These are phyloP conservation scores for Semotilus atromaculatus DNA, from an alignment of 2,797 vertebrate genomes.

Conservation along the genomic window DNA sequence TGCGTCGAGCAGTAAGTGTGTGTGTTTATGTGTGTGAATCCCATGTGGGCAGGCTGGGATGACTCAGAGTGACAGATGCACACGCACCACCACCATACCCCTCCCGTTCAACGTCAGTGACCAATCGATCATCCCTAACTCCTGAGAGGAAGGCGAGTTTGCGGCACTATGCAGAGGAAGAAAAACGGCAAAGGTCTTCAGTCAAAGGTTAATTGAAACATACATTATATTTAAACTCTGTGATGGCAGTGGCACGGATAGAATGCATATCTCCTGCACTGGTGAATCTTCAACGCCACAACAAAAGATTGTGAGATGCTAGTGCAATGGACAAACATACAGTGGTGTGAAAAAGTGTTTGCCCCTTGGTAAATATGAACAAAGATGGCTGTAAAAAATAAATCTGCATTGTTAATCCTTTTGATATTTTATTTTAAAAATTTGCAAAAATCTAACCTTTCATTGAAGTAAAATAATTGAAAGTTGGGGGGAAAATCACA, in stretches of 20 bases:
- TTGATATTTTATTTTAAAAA: too few relatives aligned
- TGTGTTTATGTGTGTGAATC: conserved; percentile 33
- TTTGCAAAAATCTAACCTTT: too few relatives aligned
- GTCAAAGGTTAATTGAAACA: conserved; percentile 4
- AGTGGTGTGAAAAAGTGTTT: too few relatives aligned
- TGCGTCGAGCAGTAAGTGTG: conserved; percentile 22
- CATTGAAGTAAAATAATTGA: too few relatives aligned
- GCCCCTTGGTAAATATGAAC: too few relatives aligned
- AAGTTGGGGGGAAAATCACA: too few relatives aligned
- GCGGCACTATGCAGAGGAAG: conserved; percentile 34
- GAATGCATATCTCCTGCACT: neutral
- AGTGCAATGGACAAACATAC: neutral
- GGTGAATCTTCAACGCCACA: neutral
- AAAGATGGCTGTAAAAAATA: too few relatives aligned
- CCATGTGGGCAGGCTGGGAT: conserved; percentile 51
- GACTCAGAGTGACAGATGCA: conserved; percentile 60
- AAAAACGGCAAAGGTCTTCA: neutral
- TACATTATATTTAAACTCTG: neutral
- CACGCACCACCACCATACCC: conserved; percentile 34
- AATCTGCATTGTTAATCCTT: too few relatives aligned
- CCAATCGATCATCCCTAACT: conserved; percentile 52
- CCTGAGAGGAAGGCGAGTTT: conserved; percentile 36
- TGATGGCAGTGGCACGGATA: neutral
- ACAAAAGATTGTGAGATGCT: neutral
- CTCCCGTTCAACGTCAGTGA: conserved; percentile 42